Base-by-base conservation (phyloP, 1,140 invertebrate genomes). In the Andricus grossulariae region DNA sequence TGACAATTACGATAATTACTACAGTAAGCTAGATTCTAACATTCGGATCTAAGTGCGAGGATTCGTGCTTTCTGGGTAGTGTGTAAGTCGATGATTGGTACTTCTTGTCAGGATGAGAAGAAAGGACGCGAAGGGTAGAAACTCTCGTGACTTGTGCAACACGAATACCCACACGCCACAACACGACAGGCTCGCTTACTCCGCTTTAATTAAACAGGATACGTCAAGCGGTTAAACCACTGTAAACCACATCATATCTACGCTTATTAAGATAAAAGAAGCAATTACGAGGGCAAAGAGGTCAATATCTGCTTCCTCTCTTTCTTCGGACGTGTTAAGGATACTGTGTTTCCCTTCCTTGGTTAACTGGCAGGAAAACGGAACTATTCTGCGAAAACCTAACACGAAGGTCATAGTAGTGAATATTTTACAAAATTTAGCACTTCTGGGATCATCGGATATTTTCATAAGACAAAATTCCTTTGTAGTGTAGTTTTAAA, bases 251-350 rank as follows among this genome's bases (percentile, higher is more conserved):
- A 78, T 81, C 76, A 72, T 74, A 74, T 66, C 55, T 52, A 50
- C 72, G 77, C 75, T 79, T 79, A 75, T 79, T 81, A 76, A 79
- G 74, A 81, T 72, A 72, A 76, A 79, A 79, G 75, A 79, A 81
- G 52, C 80, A 79, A 76, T 81, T 79, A 54, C 51, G 16, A 66
- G 75, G 75, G 19, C 57, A 81, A 77, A 54, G 73, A 77, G 75
- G 80, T 79, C 74, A 81, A 76, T 81, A 66, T 54, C 76, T 60
- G 73, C 76, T 78, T 78, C 75, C 76, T 75, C 73, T 72, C 45
- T 45, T 73, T 21, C 45, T 45, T 6, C 19, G 16, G 18, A 25
- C 45, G 52, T 21, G 52, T 71, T 39, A 16, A 32, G 18, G 50
- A 49, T 50, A 73, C 21, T 54, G 70, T 18, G 45, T 60, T 21